Base-by-base conservation (phyloP, 2,888 invertebrate species). In the Synergus laeviventris region DNA sequence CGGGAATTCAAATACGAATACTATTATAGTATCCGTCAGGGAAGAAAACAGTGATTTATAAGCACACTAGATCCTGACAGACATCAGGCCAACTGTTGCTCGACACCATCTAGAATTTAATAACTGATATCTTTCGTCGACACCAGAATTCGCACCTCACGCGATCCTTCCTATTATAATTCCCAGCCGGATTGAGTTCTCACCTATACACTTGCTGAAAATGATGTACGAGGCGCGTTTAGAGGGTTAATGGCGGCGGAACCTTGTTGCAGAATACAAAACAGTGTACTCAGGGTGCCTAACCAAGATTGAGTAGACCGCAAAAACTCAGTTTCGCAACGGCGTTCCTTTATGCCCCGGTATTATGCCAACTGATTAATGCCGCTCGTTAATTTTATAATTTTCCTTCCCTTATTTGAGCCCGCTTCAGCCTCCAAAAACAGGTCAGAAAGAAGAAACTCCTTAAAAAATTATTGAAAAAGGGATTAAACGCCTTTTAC, bases 141-240 rank as follows among this genome's bases (percentile, higher is more conserved):
- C 39, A 38, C 42, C 14, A 18, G 18, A 39, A 21, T 21, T 38
- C 42, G 21, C 21, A 64, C 21, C 64, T 59, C 56, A 59, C 56
- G 56, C 56, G 56, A 59, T 59, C 56, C 56, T 24, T 59, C 56
- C 56, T 24, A 59, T 59, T 59, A 59, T 59, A 59, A 59, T 59
- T 59, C 21, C 56, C 56, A 45, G 24, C 49, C 70, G 31, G 70
- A 70, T 70, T 49, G 70, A 70, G 70, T 70, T 70, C 49, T 70
- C 49, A 70, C 66, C 66, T 70, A n/a, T n/a, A 45, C 49, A 70
- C 49, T 70, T 70, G 70, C 11, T 70, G 70, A 70, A 70, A 70
- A 70, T 70, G 49, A 70, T 70, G 70, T 36, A 70, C 70, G 70
- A 70, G 70, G 70, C n/a, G 24, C 49, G 49, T 70, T 70, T 70